phyloP scores from a whole-genome alignment of 2,888 invertebrate genomes.

The Galerucella calmariensis region DNA sequence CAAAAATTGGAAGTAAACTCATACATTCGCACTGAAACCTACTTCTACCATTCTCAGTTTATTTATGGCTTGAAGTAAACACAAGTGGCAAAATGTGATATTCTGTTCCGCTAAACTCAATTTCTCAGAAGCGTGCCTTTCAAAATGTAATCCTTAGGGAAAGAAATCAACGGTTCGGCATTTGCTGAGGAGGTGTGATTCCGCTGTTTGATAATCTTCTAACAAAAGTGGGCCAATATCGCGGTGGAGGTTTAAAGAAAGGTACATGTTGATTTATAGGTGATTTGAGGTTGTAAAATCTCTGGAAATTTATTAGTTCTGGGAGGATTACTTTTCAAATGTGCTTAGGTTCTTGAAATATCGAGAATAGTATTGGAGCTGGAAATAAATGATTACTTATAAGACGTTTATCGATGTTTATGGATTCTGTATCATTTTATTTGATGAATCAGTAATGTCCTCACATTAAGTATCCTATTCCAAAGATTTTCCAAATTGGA shows the following conservation, averaged over 20 bases:
- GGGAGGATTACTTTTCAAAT: not conserved
- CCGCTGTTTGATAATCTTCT: constrained; percentile 19
- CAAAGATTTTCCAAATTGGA: no score
- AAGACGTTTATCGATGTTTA: no score
- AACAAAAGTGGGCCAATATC: constrained; percentile 15
- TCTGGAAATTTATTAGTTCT: constrained; percentile 23
- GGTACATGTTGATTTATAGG: constrained; percentile 19
- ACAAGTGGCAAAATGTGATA: constrained; percentile 22
- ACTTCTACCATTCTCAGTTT: constrained; percentile 11
- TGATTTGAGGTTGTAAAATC: constrained; percentile 11
- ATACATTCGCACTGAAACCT: not conserved
- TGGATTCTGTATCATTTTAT: no score
- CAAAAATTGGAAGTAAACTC: no score
- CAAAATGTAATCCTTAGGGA: constrained; percentile 24
- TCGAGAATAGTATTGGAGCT: not conserved
- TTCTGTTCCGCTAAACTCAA: constrained; percentile 20
- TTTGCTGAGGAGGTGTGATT: constrained; percentile 4
- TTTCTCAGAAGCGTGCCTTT: constrained; percentile 19
- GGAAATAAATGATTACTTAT: no score
- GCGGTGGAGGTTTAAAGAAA: constrained; percentile 19
- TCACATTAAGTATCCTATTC: no score
- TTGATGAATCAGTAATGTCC: no score
- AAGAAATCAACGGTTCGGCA: constrained; percentile 22
- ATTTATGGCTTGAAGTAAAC: not conserved
- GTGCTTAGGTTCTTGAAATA: not conserved